Evolutionary conservation across 2,113 vertebrate genomes (phyloP), one percentile per base, ranked within the genome.

Genomic region (Nyctereutes procyonoides): DNA sequence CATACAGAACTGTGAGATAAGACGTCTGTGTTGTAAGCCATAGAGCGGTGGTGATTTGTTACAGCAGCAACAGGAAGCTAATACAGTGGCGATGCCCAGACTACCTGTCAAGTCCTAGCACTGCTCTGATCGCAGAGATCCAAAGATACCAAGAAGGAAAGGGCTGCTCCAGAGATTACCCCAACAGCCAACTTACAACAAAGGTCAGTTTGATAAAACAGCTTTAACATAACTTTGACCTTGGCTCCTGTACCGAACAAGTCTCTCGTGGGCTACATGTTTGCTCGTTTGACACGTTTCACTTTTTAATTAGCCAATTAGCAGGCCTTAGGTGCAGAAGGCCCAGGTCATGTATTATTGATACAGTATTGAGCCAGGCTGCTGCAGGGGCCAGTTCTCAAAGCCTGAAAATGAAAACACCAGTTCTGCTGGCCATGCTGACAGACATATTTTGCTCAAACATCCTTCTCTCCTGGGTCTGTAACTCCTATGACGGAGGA

Each of bases 261-360:
- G 98, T 99, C 99, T 99, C 99, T 98, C 13, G 98, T 62, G 99
- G 98, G 99, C 96, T 60, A 98, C 93, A 97, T 76, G 71, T 98
- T 97, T 98, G 99, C 98, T 98, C 98, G 98, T 99, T 99, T 98
- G 98, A 99, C 98, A 98, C 97, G 98, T 99, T 99, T 99, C 99
- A 98, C 99, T 99, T 99, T 99, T 99, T 99, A 99, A 99, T 99
- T 99, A 99, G 99, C 99, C 99, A 99, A 99, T 99, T 99, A 99
- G 99, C 98, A 98, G 98, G 98, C 98, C 98, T 98, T 99, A 98
- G 76, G 98, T 97, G 98, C 98, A 97, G 98, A 99, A 99, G 99
- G 99, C 99, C 98, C 98, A 98, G 98, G 97, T 98, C 99, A 99
- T 99, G 99, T 99, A 99, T 99, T 99, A 99, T 99, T 99, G 99